These are phyloP conservation scores for Microcebus murinus DNA, from an alignment of 2,113 vertebrate genomes.

Conservation along the genomic window DNA sequence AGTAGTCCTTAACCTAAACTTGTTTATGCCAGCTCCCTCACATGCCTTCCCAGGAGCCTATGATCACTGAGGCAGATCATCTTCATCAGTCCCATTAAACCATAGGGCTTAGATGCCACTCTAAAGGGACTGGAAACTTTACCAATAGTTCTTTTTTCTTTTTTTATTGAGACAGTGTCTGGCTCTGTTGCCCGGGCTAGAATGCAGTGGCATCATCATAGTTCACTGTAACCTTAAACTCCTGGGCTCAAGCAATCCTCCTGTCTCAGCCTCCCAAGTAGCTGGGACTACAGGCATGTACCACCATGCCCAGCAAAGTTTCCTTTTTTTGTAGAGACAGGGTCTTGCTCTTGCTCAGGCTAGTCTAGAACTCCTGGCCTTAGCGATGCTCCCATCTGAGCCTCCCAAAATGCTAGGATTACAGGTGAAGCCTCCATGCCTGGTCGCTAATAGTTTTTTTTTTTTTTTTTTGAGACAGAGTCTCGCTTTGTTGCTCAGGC, in stretches of 20 bases:
- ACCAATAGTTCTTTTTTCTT: not conserved
- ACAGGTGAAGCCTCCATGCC: not conserved
- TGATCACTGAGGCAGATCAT: not conserved
- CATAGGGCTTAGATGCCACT: not conserved
- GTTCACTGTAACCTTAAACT: not conserved
- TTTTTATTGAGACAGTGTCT: not conserved
- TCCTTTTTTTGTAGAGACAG: not conserved
- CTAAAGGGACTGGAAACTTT: not conserved
- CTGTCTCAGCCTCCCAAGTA: no score
- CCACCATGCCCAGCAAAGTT: not conserved
- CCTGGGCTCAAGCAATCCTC: not conserved
- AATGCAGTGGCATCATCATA: not conserved
- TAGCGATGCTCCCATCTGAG: not conserved
- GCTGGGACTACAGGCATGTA: not conserved
- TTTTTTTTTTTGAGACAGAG: no score
- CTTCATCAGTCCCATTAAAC: not conserved
- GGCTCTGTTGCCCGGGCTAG: not conserved
- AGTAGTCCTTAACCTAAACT: not conserved
- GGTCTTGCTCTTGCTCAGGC: not conserved
- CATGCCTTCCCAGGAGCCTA: not conserved
- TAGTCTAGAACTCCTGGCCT: not conserved
- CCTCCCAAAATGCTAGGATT: not conserved
- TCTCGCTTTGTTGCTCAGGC: no score
- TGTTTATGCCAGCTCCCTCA: not conserved
- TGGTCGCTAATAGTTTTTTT: no score